Base-by-base conservation (phyloP, 1,140 invertebrate species). In the Caenorhabditis inopinata region DNA sequence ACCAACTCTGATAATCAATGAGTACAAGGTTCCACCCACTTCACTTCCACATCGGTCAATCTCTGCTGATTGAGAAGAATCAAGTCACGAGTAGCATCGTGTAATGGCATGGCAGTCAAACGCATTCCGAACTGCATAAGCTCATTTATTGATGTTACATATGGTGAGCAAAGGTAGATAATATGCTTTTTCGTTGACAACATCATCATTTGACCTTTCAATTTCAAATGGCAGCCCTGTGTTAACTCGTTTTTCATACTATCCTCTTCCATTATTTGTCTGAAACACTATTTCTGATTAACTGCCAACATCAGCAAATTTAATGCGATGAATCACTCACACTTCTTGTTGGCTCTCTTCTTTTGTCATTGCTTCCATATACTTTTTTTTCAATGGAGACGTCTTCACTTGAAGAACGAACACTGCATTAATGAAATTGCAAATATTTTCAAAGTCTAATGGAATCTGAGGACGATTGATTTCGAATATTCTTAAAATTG, bases 61-160 rank as follows among this genome's bases (percentile, higher is more conserved):
- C 97, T 97, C 89, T 97, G 95, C 89, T 98, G 96, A 6, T 95
- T 97, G 91, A 98, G 93, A 42, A 98, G 91, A 11, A 98, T 95
- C 81, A 98, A 91, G 91, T 98, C 96, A 83, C 96, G 91, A 0
- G 96, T 98, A 0, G 96, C 95, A 89, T 98, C 96, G 89, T 98
- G 96, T 12, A 98, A 91, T 2, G 96, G 96, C 82, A 98, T 95
- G 89, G 98, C 96, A 94, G 78, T 96, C 78, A 98, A 93, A 86
- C 94, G 96, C 2, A 98, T 91, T 3, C 95, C 95, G 68, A 83
- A 88, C 62, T 86, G 83, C 29, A 87, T 51, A 6, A 87, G 84
- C 74, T 87, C 85, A 16, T 85, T 84, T 5, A 87, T 87, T 32
- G 78, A 83, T 2, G 85, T 87, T 11, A 87, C 85, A 80, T 86